A percentile compares a stretch with the other conserved stretches of the same genome.
These are phyloP conservation scores for Carollia perspicillata DNA, from an alignment of 2,113 vertebrate genomes.

Conservation along the genomic window DNA sequence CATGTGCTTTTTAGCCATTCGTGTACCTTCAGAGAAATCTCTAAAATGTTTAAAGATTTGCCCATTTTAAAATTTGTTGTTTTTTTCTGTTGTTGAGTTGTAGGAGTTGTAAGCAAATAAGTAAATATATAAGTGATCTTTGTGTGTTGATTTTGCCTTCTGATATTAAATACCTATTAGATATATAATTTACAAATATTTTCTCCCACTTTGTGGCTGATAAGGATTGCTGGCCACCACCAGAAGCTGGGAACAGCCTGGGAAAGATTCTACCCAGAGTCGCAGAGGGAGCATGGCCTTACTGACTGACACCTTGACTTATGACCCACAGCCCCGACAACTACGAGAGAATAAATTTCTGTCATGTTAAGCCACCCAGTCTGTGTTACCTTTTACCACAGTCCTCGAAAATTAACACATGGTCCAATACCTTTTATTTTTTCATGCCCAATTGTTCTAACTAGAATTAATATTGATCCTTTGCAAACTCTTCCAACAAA, in stretches of 20 bases:
- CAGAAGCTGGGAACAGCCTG: neutral
- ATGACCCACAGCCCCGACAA: neutral
- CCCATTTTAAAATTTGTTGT: neutral
- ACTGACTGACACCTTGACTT: neutral
- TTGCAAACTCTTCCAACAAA: neutral
- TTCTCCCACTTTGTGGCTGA: neutral
- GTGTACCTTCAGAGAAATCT: neutral
- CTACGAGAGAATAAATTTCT: neutral
- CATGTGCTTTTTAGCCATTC: neutral
- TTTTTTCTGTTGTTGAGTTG: neutral
- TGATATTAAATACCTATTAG: neutral
- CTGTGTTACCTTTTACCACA: neutral
- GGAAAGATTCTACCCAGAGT: neutral
- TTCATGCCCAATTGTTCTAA: neutral
- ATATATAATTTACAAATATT: neutral
- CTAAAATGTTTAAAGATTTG: neutral
- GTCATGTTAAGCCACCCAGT: neutral
- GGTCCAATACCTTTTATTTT: neutral
- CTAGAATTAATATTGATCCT: neutral
- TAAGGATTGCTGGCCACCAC: neutral
- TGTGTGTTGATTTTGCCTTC: neutral
- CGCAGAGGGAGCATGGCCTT: neutral
- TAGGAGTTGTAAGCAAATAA: neutral
- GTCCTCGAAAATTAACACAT: neutral
- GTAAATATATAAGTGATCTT: neutral